These are phyloP conservation scores for Tetraneura akinire DNA, from an alignment of 1,140 invertebrate species.

Conservation along the genomic window DNA sequence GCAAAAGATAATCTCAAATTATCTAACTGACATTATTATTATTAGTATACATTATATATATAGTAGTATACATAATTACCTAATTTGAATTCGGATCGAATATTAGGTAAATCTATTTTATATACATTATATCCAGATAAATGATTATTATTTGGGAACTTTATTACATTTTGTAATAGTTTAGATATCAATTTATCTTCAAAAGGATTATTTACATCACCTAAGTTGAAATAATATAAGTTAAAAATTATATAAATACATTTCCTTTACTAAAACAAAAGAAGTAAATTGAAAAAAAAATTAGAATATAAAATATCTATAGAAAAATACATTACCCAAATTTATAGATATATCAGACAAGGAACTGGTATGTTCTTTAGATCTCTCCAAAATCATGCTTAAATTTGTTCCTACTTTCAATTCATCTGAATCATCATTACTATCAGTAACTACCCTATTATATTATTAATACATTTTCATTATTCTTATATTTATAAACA, in stretches of 20 bases:
- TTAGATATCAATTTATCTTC: constrained; percentile 48
- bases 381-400: constrained; percentile 54
- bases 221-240: constrained; percentile 12
- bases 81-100: constrained; percentile 52
- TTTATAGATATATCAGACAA: constrained; percentile 36
- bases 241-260: too few relatives aligned
- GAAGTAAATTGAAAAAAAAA: too few relatives aligned
- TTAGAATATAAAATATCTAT: too few relatives aligned
- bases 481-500: too few relatives aligned
- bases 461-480: too few relatives aligned
- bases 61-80: constrained; percentile 46
- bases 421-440: not conserved
- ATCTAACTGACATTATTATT: too few relatives aligned
- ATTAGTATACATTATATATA: too few relatives aligned
- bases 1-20: constrained; percentile 1
- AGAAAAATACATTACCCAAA: too few relatives aligned
- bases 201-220: constrained; percentile 52
- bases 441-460: not conserved
- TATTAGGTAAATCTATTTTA: constrained; percentile 25
- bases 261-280: too few relatives aligned
- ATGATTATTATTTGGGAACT: constrained; percentile 51
- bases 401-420: constrained; percentile 46
- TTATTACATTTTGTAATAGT: constrained; percentile 45
- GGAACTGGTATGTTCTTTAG: constrained; percentile 54
- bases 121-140: constrained; percentile 33